phyloP scores from a whole-genome alignment of 2,113 vertebrate genomes.

The Atractosteus spatula region DNA sequence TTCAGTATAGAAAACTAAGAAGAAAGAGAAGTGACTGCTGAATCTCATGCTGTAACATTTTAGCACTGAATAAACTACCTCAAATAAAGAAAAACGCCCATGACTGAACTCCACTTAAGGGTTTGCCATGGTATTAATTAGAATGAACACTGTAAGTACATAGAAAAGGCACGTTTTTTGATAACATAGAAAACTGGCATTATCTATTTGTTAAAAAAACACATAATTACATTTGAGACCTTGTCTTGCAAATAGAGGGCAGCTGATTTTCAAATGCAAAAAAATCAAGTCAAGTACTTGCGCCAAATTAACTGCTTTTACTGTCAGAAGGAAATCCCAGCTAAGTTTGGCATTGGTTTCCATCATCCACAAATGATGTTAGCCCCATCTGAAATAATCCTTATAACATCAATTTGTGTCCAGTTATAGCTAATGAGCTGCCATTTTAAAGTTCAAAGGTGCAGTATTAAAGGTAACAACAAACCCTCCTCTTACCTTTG shows the following conservation, averaged over 20 bases:
- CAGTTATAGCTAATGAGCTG: not conserved
- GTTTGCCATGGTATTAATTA: slow-evolving; percentile 57
- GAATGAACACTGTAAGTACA: slow-evolving; percentile 32
- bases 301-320: not conserved
- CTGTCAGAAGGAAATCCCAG: not conserved
- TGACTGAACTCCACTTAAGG: slow-evolving; percentile 28
- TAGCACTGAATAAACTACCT: slow-evolving; percentile 62
- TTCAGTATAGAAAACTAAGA: slow-evolving; percentile 52
- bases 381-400: too few relatives aligned
- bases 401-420: not conserved
- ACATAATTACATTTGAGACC: slow-evolving; percentile 31
- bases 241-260: slow-evolving; percentile 1
- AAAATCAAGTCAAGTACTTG: slow-evolving; percentile 1
- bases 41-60: slow-evolving; percentile 57
- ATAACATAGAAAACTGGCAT: slow-evolving; percentile 37
- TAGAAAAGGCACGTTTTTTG: slow-evolving; percentile 64
- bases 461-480: not conserved
- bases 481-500: too few relatives aligned
- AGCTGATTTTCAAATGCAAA: not conserved
- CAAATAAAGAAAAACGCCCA: slow-evolving; percentile 58
- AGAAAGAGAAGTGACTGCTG: slow-evolving; percentile 38
- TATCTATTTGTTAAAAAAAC: slow-evolving; percentile 22
- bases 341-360: not conserved
- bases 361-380: not conserved
- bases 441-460: not conserved